Evolutionary conservation across 2,113 vertebrate genomes (phyloP).

Genomic region (Clinocottus analis): DNA sequence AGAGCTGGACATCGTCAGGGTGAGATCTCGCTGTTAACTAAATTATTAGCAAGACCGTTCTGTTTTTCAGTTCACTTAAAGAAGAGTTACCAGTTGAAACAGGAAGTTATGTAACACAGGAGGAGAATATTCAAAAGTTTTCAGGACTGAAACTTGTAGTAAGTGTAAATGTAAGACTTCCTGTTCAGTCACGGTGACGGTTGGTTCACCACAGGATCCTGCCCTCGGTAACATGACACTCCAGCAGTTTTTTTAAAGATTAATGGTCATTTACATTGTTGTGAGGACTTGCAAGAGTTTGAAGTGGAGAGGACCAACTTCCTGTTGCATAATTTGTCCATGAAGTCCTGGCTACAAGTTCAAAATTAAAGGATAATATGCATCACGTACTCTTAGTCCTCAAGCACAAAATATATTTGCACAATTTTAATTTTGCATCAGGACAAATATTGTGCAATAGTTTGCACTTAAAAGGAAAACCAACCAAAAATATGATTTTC

Average conservation of each 20-base stretch:
- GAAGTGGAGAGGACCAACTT: neutral
- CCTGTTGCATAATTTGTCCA: neutral
- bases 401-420: too few relatives aligned
- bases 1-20: constrained; percentile 96
- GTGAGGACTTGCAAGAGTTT: neutral
- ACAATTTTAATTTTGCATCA: neutral
- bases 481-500: neutral
- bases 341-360: neutral
- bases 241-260: neutral
- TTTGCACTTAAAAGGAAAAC: neutral
- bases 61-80: neutral
- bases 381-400: neutral
- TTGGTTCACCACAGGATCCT: neutral
- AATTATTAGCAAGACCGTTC: neutral
- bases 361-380: neutral
- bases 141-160: neutral
- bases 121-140: neutral
- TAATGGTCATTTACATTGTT: neutral
- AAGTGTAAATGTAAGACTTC: neutral
- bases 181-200: neutral
- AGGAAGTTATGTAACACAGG: neutral
- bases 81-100: neutral
- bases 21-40: constrained; percentile 55
- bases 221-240: neutral
- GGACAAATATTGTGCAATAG: neutral